Evolutionary conservation across 1,140 invertebrate species (phyloP), one percentile per base, ranked within the genome.

Genomic region (Lordiphosa clarofinis): DNA sequence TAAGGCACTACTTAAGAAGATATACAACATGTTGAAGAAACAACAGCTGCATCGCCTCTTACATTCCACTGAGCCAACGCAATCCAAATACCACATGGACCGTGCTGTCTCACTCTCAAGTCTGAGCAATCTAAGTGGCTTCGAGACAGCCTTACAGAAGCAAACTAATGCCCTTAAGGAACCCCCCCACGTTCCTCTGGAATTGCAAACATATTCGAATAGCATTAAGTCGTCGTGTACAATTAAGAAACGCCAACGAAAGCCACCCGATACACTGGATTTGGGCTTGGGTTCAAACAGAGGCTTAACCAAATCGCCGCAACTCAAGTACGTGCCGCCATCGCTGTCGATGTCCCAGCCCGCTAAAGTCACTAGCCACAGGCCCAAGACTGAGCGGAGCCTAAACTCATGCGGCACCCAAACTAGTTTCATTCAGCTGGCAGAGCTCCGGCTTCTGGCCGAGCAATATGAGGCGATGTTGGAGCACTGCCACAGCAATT

Each of bases 21-120:
- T 88, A 13, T 87, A 86, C 40, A 79, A 79, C 43, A 38, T 59
- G 9, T 60, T 88, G 15, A 88, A 87, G 24, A 87, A 87, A 28
- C 81, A 87, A 36, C 84, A 88, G 40, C 48, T 88, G 5, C 73
- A 87, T 61, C 66, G 75, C n/a, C 58, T 70, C 11, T 53, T 88
- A 61, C 73, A 88, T 73, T 86, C 79, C 66, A 67, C 57, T n/a
- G 61, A 67, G 39, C 65, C 56, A 44, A 37, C 56, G 37, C 60
- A 54, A 48, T 40, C n/a, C 19, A 73, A 64, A 47, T 7, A 44
- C 5, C 61, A 46, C 43, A 42, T 72, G n/a, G 43, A 28, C 2
- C 48, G 78, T 8, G 55, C 70, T n/a, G 44, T 66, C 5, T 84
- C 82, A 28, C 38, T 84, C 21, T 70, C 62, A 19, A 79, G 64